phyloP scores from a whole-genome alignment of 2,797 vertebrate species.

The Lacerta agilis region DNA sequence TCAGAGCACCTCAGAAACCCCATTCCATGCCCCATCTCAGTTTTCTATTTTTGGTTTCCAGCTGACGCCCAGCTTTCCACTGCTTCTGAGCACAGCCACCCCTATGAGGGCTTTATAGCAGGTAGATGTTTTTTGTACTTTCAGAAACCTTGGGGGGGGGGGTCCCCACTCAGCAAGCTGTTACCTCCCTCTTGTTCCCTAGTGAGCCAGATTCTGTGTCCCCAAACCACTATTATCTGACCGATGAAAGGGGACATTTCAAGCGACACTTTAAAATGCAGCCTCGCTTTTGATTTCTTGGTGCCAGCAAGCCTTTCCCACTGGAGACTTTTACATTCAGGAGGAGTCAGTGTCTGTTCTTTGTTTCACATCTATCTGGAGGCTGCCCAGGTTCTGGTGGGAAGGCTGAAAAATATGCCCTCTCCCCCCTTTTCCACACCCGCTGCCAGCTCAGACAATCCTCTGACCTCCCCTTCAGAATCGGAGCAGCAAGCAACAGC shows the following conservation, averaged over 20 bases:
- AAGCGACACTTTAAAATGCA: background rate
- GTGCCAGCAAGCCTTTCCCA: background rate
- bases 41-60: background rate
- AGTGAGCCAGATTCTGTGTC: background rate
- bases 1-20: background rate
- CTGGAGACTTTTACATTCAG: background rate
- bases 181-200: background rate
- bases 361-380: background rate
- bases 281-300: background rate
- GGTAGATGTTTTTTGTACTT: background rate
- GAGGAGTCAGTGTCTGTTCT: background rate
- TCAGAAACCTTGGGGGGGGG: background rate
- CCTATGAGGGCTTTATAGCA: background rate
- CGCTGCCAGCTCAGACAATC: background rate
- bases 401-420: background rate
- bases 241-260: background rate
- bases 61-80: background rate
- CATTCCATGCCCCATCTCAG: background rate
- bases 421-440: too few species aligned
- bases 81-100: background rate
- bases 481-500: background rate
- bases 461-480: background rate
- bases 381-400: background rate
- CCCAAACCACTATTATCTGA: background rate
- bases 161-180: background rate